Evolutionary conservation across 2,797 vertebrate species (phyloP).

Genomic region (Gorsachius magnificus): DNA sequence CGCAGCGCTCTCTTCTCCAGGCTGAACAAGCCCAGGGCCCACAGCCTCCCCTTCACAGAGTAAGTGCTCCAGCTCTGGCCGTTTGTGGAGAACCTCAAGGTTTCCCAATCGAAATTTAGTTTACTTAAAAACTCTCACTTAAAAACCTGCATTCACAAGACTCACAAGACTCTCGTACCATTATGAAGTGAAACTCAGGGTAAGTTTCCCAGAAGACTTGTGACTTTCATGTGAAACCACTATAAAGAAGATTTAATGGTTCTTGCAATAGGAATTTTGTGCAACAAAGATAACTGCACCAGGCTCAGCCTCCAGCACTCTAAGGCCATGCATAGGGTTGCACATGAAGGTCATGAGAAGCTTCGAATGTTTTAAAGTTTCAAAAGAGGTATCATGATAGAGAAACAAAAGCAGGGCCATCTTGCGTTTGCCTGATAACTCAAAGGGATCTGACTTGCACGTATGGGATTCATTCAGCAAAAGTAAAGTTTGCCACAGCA

Average conservation of each 20-base stretch:
- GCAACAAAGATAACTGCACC: neutral
- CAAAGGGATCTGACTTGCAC: neutral
- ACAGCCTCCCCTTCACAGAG: neutral
- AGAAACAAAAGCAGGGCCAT: neutral
- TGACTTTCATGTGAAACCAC: slow-evolving; percentile 43
- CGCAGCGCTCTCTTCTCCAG: neutral
- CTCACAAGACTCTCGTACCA: slow-evolving; percentile 34
- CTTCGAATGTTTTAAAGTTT: neutral
- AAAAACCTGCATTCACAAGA: neutral
- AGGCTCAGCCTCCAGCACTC: slow-evolving; percentile 1
- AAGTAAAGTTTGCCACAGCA: neutral
- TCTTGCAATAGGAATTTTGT: neutral
- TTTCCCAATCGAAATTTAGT: neutral
- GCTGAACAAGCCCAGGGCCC: neutral
- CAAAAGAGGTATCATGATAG: neutral
- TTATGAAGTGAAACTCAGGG: neutral
- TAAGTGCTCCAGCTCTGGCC: neutral
- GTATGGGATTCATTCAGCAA: neutral
- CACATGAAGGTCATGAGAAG: slow-evolving; percentile 44
- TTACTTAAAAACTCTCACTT: neutral
- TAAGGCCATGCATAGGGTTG: neutral
- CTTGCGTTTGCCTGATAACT: neutral
- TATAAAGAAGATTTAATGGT: neutral
- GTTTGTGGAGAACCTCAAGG: neutral
- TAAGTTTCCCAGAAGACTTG: slow-evolving; percentile 3